Evolutionary conservation across 2,888 invertebrate species (phyloP), one percentile per base, ranked within the genome.

Genomic region (Metacarcinus magister): DNA sequence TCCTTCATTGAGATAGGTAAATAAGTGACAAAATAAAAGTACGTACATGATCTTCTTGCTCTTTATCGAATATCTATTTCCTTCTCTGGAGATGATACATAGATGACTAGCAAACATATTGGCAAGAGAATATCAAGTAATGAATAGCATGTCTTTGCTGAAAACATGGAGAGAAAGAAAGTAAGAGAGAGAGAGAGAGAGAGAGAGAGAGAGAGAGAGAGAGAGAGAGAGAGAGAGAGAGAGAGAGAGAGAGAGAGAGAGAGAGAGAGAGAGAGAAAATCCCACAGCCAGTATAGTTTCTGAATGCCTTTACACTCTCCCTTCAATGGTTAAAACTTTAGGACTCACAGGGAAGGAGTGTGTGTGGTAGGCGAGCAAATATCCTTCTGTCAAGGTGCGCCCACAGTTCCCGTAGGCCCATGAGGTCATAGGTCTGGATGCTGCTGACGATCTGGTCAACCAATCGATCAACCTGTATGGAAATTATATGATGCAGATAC

Each of bases 351-450:
- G 96, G 97, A 44, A 97, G 98, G 98, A 96, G 98, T 98, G 97
- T 99, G 99, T 97, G 99, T 98, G 97, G 98, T 98, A 99, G 97
- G 97, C 99, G 98, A 39, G 98, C 98, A 97, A 99, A 99, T 97
- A 99, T 98, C 97, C 99, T 98, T 96, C 98, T 98, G 97, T 99
- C 99, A 92, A 99, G 98, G 97, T 99, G 99, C 96, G 98, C 98
- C 99, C 99, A 99, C 96, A 99, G 98, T 97, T 99, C 99, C 96
- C 98, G 98, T 13, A 99, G 97, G 0, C 98, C 98, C 97, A 98
- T 98, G 23, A 99, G 98, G 97, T 99, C 99, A 97, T 99, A 99
- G 96, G 98, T 98, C 97, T 98, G 98, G 95, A 99, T 98, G 97
- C 98, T 98, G 97, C 98, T 98, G 97, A 98, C 98, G 95, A 99